Base-by-base conservation (phyloP, 1,140 invertebrate species). In the Papilio glaucus region DNA sequence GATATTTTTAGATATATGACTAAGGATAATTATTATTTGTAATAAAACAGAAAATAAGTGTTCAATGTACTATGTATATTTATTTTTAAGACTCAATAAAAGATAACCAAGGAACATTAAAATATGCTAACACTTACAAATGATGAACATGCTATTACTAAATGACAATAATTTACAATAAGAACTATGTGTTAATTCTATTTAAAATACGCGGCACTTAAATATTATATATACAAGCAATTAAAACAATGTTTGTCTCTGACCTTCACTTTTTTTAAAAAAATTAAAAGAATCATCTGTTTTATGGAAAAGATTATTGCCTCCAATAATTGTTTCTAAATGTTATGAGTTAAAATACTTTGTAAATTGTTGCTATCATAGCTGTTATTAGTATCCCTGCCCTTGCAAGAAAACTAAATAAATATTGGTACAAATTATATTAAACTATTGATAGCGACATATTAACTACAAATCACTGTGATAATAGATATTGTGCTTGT, bases 181-280 rank as follows among this genome's bases (percentile, higher is more conserved):
- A 45, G 2, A 45, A 15, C 42, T 7, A 13, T 45, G 42, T 15
- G 42, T n/a, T 15, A 45, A 42, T 42, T 42, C 13, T 42, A 42
- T 42, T 42, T 42, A 42, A 42, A 42, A 42, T 42, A 42, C 41
- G n/a, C 41, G 1, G 42, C 15, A 4, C 42, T 15, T 45, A 15
- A 18, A 60, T 57, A 26, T 39, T 67, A n/a, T 37, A 67, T 60
- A 37, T 24, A 71, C 26, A 71, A 15, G 42, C 42, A 18, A 42
- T n/a, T n/a, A 9, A 33, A 33, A 33, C 29, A 33, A 6, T 33
- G n/a, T 45, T 13, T 45, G 42, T 4, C n/a, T 45, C 4, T 18
- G 5, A 45, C 42, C 13, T 45, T 45, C n/a, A 18, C n/a, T 45
- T 45, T 45, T 45, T 45, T 45, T 45, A 15, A 6, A 15, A 45